Evolutionary conservation across 2,113 vertebrate genomes (phyloP).

Genomic region (Australoheros scitulus): DNA sequence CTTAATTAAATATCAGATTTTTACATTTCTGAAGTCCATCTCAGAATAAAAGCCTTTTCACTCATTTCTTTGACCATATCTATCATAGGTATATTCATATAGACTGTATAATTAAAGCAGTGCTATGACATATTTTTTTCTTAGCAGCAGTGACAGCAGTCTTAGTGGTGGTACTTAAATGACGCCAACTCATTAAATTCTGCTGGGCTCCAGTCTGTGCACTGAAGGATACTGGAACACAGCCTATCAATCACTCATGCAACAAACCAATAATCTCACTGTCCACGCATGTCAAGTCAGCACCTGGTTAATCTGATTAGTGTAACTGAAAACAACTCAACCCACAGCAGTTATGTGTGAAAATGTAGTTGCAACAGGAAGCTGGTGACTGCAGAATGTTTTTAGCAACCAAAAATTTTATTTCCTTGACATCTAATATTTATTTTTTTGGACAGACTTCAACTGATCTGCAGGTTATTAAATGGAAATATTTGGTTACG

Average conservation of each 20-base stretch:
- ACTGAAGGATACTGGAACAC: neutral
- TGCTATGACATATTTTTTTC: neutral
- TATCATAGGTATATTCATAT: neutral
- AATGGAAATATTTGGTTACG: neutral
- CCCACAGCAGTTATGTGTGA: neutral
- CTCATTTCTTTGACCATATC: neutral
- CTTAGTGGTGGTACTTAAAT: neutral
- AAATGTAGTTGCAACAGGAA: neutral
- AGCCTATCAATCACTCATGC: constrained; percentile 18
- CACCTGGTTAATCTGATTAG: constrained; percentile 15
- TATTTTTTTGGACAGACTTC: neutral
- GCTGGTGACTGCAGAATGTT: neutral
- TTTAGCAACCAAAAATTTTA: neutral
- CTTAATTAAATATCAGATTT: constrained; percentile 9
- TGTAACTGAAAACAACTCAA: neutral
- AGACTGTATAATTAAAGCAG: constrained; percentile 8
- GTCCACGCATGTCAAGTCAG: constrained; percentile 16
- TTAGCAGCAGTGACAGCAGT: neutral
- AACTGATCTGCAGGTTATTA: neutral
- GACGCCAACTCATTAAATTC: constrained; percentile 6
- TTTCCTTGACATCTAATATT: neutral
- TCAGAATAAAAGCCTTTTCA: neutral
- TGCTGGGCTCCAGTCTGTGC: neutral
- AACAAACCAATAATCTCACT: constrained; percentile 34
- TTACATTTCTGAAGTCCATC: neutral